These are phyloP conservation scores for Antheraea assamensis DNA, from an alignment of 2,888 invertebrate species.

Conservation along the genomic window DNA sequence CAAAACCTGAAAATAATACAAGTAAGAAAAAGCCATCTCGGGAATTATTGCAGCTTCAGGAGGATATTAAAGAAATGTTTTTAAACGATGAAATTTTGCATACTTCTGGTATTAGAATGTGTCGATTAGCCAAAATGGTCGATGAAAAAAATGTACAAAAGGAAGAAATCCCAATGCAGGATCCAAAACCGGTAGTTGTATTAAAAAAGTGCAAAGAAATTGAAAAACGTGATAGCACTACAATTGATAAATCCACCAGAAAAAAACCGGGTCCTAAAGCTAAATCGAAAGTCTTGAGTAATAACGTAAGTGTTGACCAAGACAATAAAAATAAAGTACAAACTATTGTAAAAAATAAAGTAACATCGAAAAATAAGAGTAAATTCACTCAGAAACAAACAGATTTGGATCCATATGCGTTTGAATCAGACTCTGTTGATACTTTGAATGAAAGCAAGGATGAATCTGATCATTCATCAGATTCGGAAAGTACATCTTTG, in stretches of 20 bases:
- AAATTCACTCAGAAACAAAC: constrained; percentile 40
- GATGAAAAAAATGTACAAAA: constrained; percentile 54
- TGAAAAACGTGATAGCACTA: constrained; percentile 32
- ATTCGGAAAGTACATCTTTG: constrained; percentile 61
- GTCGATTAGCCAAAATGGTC: constrained; percentile 81
- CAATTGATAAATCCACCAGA: constrained; percentile 39
- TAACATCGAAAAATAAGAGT: constrained; percentile 63
- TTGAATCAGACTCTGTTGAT: constrained; percentile 63
- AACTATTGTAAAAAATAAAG: constrained; percentile 29
- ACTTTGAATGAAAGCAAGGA: constrained; percentile 48
- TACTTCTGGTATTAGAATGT: constrained; percentile 85
- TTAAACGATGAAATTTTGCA: constrained; percentile 83
- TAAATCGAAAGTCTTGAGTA: constrained; percentile 39
- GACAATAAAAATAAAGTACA: constrained; percentile 29
- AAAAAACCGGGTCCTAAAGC: constrained; percentile 54
- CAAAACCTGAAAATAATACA: constrained; percentile 29
- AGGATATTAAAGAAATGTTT: constrained; percentile 87
- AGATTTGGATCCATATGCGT: constrained; percentile 60
- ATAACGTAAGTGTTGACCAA: constrained; percentile 21
- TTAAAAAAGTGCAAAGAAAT: constrained; percentile 55
- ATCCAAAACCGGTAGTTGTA: constrained; percentile 51
- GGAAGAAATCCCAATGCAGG: constrained; percentile 35
- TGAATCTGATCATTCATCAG: constrained; percentile 44
- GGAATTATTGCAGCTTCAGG: constrained; percentile 85
- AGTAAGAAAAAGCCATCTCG: constrained; percentile 52